phyloP scores from a whole-genome alignment of 2,888 invertebrate genomes.

The Lycaena phlaeas region DNA sequence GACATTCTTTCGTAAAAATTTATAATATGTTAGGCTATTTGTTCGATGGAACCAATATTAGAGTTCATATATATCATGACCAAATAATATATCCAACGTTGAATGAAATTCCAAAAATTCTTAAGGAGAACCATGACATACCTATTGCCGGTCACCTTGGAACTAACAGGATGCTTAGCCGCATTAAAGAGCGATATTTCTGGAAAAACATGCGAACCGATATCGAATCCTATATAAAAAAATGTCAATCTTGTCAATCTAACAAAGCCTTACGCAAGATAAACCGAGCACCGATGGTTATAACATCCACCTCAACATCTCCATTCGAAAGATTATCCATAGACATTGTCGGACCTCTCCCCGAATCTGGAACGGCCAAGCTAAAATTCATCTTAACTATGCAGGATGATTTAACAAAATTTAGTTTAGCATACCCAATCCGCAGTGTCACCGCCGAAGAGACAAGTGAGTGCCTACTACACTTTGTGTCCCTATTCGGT shows the following conservation, averaged over 20 bases:
- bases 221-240: slow-evolving; percentile 15
- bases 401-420: slow-evolving; percentile 2
- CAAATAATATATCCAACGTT: slow-evolving; percentile 15
- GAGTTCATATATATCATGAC: slow-evolving; percentile 10
- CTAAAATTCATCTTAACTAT: background rate
- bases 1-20: slow-evolving; percentile 12
- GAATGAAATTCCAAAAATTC: slow-evolving; percentile 14
- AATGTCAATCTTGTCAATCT: slow-evolving; percentile 11
- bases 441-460: background rate
- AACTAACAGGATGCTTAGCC: slow-evolving; percentile 11
- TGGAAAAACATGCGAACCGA: too few species aligned
- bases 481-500: slow-evolving; percentile 21
- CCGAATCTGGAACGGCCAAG: background rate
- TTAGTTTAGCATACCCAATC: slow-evolving; percentile 2
- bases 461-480: slow-evolving; percentile 14
- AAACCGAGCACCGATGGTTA: slow-evolving; percentile 12
- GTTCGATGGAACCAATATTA: slow-evolving; percentile 12
- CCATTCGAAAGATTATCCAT: slow-evolving; percentile 11
- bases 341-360: slow-evolving; percentile 1
- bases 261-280: slow-evolving; percentile 12
- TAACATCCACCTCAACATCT: slow-evolving; percentile 10
- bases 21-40: slow-evolving; percentile 9
- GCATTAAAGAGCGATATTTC: slow-evolving; percentile 11
- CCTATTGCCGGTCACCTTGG: too few species aligned
- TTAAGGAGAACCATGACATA: too few species aligned